Conservation (phyloP, 2,888 invertebrate genomes). For the Amphipyra berbera region DNA sequence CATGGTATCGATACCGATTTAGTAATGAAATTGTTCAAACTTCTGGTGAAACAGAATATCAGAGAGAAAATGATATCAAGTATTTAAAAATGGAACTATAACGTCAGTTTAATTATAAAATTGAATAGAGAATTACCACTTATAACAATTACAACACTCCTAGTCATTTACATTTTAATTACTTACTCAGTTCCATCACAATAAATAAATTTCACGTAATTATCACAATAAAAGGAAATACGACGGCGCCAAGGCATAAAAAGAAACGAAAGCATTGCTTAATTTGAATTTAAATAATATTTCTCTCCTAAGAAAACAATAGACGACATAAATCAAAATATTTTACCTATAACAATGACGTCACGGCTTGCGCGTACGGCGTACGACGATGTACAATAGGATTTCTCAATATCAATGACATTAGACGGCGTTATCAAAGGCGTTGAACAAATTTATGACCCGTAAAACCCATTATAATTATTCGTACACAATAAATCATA, state of each 20-base stretch:
- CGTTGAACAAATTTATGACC: conserved; percentile 81
- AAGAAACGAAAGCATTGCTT: conserved; percentile 22
- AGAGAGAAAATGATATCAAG: background rate
- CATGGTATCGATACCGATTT: too few relatives aligned
- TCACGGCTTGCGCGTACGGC: conserved; percentile 70
- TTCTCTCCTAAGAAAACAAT: conserved; percentile 62
- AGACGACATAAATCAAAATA: conserved; percentile 67
- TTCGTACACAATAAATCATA: conserved; percentile 65
- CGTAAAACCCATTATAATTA: conserved; percentile 80
- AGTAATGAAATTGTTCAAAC: too few relatives aligned
- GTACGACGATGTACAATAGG: conserved; percentile 70
- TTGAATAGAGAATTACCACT: conserved; percentile 17
- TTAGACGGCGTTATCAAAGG: conserved; percentile 71
- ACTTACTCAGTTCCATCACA: conserved; percentile 20
- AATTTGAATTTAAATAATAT: conserved; percentile 51
- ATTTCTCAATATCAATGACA: conserved; percentile 68
- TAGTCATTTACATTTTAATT: conserved; percentile 28
- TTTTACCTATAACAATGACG: conserved; percentile 57
- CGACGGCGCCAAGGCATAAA: conserved; percentile 14
- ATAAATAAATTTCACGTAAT: conserved; percentile 45
- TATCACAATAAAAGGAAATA: conserved; percentile 47
- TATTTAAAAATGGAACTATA: background rate
- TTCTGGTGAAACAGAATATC: too few relatives aligned
- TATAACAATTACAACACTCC: conserved; percentile 23
- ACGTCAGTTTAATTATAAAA: background rate